A percentile compares a stretch with the other conserved stretches of the same genome.
These are phyloP conservation scores for Vipera ursinii DNA, from an alignment of 2,797 vertebrate genomes.

Conservation along the genomic window DNA sequence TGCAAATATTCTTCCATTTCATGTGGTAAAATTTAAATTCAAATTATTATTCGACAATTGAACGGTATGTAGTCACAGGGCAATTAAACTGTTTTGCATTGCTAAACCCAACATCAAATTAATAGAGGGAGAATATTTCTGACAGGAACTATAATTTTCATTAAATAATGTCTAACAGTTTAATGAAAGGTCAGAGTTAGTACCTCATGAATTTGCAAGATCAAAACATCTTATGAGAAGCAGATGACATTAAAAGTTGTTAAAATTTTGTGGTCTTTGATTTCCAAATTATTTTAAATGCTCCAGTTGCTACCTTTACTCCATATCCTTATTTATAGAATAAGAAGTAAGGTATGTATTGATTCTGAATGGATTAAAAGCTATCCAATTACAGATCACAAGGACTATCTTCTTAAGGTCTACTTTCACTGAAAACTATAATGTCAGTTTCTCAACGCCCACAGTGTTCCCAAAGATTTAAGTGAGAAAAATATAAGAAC, in stretches of 20 bases:
- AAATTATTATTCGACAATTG: not conserved
- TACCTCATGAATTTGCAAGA: not conserved
- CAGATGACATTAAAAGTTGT: not conserved
- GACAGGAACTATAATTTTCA: not conserved
- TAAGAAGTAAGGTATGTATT: not conserved
- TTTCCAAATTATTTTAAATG: not conserved
- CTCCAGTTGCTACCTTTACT: no score
- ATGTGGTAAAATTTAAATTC: not conserved
- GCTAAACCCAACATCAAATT: not conserved
- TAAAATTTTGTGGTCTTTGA: not conserved
- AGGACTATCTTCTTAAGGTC: not conserved
- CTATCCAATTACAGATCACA: not conserved
- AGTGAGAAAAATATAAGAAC: not conserved
- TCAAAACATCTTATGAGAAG: not conserved
- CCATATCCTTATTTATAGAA: not conserved
- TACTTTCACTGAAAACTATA: not conserved
- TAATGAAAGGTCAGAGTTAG: not conserved
- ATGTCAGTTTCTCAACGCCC: not conserved
- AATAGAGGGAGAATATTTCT: not conserved
- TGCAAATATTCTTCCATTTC: not conserved
- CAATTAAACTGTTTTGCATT: conserved; percentile 8
- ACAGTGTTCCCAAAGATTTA: not conserved
- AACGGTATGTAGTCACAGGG: not conserved
- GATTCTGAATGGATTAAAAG: not conserved
- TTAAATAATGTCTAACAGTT: conserved; percentile 2